These are phyloP conservation scores for Todiramphus saurophagus DNA, from an alignment of 2,113 vertebrate species.

Conservation along the genomic window DNA sequence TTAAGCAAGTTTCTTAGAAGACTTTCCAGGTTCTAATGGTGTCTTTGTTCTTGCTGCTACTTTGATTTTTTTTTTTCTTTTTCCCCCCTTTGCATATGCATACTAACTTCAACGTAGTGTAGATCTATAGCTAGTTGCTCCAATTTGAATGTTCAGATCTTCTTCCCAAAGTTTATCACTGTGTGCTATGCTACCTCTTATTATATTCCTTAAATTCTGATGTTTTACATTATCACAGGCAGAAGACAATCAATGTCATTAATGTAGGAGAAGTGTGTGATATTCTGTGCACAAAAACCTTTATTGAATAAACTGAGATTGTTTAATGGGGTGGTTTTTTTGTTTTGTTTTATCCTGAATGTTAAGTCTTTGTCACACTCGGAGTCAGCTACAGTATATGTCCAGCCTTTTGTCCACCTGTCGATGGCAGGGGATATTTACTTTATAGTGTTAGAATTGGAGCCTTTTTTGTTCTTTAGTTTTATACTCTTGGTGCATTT, in stretches of 20 bases:
- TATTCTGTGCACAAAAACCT: not conserved
- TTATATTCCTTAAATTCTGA: not conserved
- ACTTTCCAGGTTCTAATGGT: constrained; percentile 17
- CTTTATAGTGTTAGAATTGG: not conserved
- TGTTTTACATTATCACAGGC: not conserved
- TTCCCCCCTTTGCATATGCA: not conserved
- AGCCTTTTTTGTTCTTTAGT: not conserved
- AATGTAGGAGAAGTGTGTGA: not conserved
- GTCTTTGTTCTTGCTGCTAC: constrained; percentile 1
- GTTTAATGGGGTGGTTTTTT: not conserved
- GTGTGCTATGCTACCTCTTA: not conserved
- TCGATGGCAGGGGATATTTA: not conserved
- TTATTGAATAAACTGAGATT: not conserved
- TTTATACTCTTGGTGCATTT: not conserved
- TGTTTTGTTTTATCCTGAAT: not conserved
- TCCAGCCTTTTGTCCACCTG: not conserved
- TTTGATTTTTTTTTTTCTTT: constrained; percentile 45
- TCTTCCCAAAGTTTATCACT: not conserved
- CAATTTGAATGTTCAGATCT: not conserved
- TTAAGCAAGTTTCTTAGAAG: not conserved
- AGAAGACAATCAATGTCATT: not conserved
- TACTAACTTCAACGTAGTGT: not conserved
- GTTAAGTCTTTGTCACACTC: not conserved
- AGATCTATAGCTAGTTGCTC: not conserved
- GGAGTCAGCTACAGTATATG: not conserved